These are phyloP conservation scores for Tetragonula carbonaria DNA, from an alignment of 2,888 invertebrate genomes.

Conservation along the genomic window DNA sequence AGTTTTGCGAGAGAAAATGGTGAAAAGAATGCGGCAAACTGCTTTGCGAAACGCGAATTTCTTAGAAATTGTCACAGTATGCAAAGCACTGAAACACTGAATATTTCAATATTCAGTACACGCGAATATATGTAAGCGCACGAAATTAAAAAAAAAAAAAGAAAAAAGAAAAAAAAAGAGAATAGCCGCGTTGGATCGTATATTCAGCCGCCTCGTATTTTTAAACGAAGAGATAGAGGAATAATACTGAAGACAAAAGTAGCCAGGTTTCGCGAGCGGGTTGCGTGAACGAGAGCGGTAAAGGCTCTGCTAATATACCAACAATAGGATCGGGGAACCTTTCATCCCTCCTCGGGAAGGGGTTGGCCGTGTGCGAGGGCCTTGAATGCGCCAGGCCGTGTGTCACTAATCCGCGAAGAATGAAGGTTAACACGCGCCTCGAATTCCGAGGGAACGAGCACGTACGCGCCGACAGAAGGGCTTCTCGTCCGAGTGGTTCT, in stretches of 20 bases:
- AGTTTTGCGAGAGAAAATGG: too few relatives aligned
- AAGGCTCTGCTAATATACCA: constrained; percentile 14
- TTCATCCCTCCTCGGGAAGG: constrained; percentile 10
- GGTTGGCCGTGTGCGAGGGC: constrained; percentile 21
- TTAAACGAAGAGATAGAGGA: too few relatives aligned
- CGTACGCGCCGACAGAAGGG: constrained; percentile 12
- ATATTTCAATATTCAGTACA: too few relatives aligned
- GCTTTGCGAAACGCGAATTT: too few relatives aligned
- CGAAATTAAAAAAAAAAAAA: too few relatives aligned
- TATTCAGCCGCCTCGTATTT: too few relatives aligned
- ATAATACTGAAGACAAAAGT: constrained; percentile 4
- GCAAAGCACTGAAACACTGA: too few relatives aligned
- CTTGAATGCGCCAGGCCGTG: constrained; percentile 64
- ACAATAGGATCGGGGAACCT: constrained; percentile 26
- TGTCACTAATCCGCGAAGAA: constrained; percentile 67
- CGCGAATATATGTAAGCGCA: too few relatives aligned
- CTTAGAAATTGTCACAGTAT: too few relatives aligned
- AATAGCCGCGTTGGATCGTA: too few relatives aligned
- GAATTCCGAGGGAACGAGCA: constrained; percentile 31
- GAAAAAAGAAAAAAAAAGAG: too few relatives aligned
- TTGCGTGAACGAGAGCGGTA: constrained; percentile 14
- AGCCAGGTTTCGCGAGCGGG: constrained; percentile 10
- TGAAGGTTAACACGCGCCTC: constrained; percentile 57
- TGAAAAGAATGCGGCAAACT: too few relatives aligned
- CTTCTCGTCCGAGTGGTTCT: neutral